Evolutionary conservation across 2,888 invertebrate species (phyloP).

Genomic region (Altica lythri): DNA sequence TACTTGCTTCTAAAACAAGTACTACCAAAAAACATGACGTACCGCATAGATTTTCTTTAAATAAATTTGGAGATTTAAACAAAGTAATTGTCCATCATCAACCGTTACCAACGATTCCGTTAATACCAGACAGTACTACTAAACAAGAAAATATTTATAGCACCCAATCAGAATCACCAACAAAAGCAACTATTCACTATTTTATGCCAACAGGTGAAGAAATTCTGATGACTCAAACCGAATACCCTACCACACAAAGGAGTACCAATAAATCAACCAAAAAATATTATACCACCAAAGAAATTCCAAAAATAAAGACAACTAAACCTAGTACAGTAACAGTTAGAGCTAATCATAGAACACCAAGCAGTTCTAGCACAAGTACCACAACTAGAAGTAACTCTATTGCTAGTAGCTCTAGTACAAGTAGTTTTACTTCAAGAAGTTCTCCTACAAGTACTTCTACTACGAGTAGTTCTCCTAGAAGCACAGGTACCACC

Average conservation of each 20-base stretch:
- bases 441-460: neutral
- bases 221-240: conserved; percentile 17
- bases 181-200: conserved; percentile 41
- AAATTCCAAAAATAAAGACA: conserved; percentile 1
- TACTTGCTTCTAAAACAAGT: conserved; percentile 42
- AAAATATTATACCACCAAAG: conserved; percentile 9
- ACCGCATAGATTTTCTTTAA: conserved; percentile 24
- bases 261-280: neutral
- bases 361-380: neutral
- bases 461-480: neutral
- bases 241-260: conserved; percentile 14
- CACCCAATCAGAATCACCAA: conserved; percentile 3
- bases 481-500: conserved; percentile 1
- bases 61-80: conserved; percentile 9
- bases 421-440: no score
- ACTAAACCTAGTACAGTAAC: neutral
- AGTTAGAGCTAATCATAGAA: neutral
- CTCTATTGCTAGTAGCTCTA: neutral
- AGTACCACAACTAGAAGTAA: conserved; percentile 7
- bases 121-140: conserved; percentile 26
- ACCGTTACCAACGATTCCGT: conserved; percentile 26
- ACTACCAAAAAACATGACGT: conserved; percentile 28
- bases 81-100: neutral
- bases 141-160: neutral
- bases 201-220: conserved; percentile 41